Base-by-base conservation (phyloP, 1,140 invertebrate genomes). In the Notospermus geniculatus region DNA sequence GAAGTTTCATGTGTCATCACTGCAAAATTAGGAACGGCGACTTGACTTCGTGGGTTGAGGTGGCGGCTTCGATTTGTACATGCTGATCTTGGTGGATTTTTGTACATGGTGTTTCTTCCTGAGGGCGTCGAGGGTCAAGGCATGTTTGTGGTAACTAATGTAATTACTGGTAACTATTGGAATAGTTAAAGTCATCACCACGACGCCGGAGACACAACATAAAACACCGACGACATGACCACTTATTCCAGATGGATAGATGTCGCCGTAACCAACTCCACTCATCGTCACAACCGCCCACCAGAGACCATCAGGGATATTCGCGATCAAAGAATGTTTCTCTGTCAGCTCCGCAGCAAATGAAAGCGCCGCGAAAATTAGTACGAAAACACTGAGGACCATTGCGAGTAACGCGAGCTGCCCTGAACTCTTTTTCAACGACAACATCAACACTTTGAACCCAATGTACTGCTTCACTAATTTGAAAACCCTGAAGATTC, bases 251-350 rank as follows among this genome's bases (percentile, higher is more conserved):
- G 23, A 25, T 19, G 68, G 68, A 11, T 63, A 58, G 19, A 58
- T 57, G 59, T 70, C 68, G 5, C 68, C 68, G 53, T 68, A 70
- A 17, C 68, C 68, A 19, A 70, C 63, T 22, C 62, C 67, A 7
- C 66, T 70, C 63, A 68, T 59, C 2, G 68, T 70, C 46, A 65
- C 66, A 11, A 70, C 41, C 2, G 68, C 62, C 53, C 63, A 70
- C 68, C 68, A 70, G 19, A 50, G n/a, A 23, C 46, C 46, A 27
- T 9, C 25, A 9, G 46, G 46, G 46, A 50, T 50, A 15, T 36
- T 36, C 4, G 4, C 46, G 9, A 23, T 50, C 19, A 50, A 50
- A n/a, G 19, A 23, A n/a, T 50, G 5, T 36, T 36, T 36, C 25
- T 50, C 46, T 5, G 19, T 27, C 25, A 50, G 9, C 25, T 50